Conservation (phyloP, 2,113 vertebrate species). For the Oreochromis tanganicae region DNA sequence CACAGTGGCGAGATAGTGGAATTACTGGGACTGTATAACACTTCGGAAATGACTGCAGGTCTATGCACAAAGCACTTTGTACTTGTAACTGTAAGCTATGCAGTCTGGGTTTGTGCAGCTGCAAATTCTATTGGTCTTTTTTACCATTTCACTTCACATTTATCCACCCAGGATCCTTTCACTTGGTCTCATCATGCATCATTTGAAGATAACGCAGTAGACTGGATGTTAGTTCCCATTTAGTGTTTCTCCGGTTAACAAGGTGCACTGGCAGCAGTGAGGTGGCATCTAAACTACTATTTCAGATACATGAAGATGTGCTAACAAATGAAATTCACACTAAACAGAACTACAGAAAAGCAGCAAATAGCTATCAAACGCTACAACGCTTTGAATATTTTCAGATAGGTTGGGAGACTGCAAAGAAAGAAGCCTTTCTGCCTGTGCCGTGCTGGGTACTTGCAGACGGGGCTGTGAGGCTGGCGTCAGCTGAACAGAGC, state of each 20-base stretch:
- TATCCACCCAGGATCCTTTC: neutral
- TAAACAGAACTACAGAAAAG: neutral
- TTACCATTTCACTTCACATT: neutral
- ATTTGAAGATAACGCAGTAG: neutral
- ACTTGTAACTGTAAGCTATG: neutral
- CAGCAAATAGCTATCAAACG: neutral
- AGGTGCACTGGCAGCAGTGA: neutral
- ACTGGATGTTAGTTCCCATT: conserved; percentile 1
- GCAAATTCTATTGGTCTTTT: neutral
- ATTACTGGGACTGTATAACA: neutral
- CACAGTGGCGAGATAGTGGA: neutral
- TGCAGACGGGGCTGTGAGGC: neutral
- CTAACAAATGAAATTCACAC: neutral
- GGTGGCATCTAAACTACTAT: neutral
- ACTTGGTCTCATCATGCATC: conserved; percentile 19
- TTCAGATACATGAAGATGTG: neutral
- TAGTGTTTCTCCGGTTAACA: neutral
- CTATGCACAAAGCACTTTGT: neutral
- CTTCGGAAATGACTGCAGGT: neutral
- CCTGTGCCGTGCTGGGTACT: neutral
- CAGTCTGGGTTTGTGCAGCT: neutral
- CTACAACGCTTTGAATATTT: neutral
- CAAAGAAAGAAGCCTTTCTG: neutral
- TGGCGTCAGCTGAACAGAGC: conserved; percentile 26
- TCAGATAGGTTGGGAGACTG: neutral